Evolutionary conservation across 2,797 vertebrate genomes (phyloP).

Genomic region (Merluccius polli): DNA sequence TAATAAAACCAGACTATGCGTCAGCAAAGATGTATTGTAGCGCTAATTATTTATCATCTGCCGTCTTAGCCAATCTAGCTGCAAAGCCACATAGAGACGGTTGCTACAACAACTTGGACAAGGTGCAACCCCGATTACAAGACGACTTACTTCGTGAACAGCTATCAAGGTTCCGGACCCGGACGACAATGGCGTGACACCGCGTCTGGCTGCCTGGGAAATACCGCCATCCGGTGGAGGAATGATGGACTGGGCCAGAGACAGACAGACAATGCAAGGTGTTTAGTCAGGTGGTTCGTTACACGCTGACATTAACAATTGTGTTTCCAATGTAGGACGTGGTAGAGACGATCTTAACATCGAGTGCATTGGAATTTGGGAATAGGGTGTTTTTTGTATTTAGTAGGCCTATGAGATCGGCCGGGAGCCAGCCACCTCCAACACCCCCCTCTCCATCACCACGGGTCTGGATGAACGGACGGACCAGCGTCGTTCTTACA

Average conservation of each 20-base stretch:
- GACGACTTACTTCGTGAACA: background rate
- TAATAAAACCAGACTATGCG: background rate
- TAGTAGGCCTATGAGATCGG: background rate
- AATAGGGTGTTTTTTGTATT: background rate
- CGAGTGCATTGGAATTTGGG: background rate
- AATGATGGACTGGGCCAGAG: conserved; percentile 16
- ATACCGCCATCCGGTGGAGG: conserved; percentile 37
- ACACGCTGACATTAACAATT: background rate
- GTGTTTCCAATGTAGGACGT: background rate
- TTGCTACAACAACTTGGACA: conserved; percentile 25
- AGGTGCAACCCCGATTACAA: background rate
- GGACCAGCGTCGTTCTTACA: conserved; percentile 3
- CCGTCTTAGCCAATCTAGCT: background rate
- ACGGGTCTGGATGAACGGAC: conserved; percentile 1
- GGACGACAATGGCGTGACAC: conserved; percentile 11
- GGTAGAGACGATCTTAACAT: background rate
- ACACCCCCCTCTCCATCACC: conserved; percentile 5
- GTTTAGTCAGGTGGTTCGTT: background rate
- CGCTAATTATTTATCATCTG: background rate
- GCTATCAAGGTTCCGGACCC: conserved; percentile 39
- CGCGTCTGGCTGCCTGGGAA: background rate
- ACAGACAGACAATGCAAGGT: conserved; percentile 5
- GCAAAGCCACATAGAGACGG: background rate
- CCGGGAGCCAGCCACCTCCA: conserved; percentile 15
- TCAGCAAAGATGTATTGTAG: background rate